Evolutionary conservation across 1,140 invertebrate genomes (phyloP), one percentile per base, ranked within the genome.

Genomic region (Bombus turneri): DNA sequence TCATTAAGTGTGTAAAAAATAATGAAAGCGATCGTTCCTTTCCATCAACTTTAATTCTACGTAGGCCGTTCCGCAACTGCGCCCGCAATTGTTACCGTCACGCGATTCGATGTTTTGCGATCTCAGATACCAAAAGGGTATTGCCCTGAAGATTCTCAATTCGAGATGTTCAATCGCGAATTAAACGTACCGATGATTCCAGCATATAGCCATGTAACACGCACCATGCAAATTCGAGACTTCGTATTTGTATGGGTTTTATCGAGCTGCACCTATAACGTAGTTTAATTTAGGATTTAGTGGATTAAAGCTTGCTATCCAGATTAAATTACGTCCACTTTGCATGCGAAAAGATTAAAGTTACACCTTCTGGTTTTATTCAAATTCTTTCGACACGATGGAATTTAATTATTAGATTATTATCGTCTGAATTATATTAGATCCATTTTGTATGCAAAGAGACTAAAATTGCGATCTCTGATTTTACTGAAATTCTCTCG

Each of bases 21-120:
- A 74, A 78, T 18, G 83, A 85, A 69, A 68, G 41, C 59, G 57
- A 79, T 79, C 62, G 69, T 75, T n/a, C 66, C 37, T 15, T 82
- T 64, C 43, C 76, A 80, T 85, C 69, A 77, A 64, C 57, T 80
- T 73, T 64, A 85, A 85, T 85, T 72, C 69, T 59, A 69, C 41
- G 37, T 59, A 78, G 41, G 78, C 22, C 64, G 85, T 82, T 87
- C 53, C 62, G 39, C 76, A 77, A 85, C 75, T 73, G 83, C 34
- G 43, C 22, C 28, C 62, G 62, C 83, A 88, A 89, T 88, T 89
- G 87, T 89, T 86, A 83, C 69, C 69, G 76, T 89, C 86, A 89
- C 86, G 86, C 88, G 79, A 89, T 88, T 85, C 74, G 31, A 77
- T 43, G 47, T 76, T 74, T 86, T 53, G 39, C 25, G 77, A 69